These are phyloP conservation scores for Serilophus lunatus DNA, from an alignment of 2,113 vertebrate species.

Conservation along the genomic window DNA sequence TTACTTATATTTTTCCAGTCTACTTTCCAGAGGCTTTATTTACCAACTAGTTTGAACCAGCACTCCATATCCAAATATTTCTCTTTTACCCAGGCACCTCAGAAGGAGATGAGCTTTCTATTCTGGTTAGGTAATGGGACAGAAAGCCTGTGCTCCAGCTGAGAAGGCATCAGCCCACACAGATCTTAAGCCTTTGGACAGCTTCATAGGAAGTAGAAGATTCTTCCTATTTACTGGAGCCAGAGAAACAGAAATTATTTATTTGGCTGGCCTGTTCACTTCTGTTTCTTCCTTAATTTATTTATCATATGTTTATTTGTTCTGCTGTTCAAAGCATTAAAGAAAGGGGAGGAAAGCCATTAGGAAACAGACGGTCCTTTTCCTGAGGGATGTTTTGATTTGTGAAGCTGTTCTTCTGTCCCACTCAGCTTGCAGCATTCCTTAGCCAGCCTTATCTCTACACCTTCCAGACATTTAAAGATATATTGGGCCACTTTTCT, in stretches of 20 bases:
- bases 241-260: conserved; percentile 5
- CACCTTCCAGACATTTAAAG: background rate
- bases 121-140: background rate
- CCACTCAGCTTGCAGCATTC: background rate
- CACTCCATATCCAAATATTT: background rate
- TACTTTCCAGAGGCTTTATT: background rate
- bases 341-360: background rate
- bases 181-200: background rate
- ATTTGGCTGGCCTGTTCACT: background rate
- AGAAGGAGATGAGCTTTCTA: background rate
- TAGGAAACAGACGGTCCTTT: background rate
- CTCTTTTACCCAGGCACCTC: background rate
- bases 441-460: background rate
- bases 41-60: background rate
- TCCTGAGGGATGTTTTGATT: background rate
- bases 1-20: background rate
- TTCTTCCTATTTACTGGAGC: conserved; percentile 5
- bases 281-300: conserved; percentile 41
- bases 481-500: background rate
- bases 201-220: background rate
- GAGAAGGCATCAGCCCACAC: background rate
- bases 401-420: background rate
- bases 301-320: background rate
- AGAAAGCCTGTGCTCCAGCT: background rate
- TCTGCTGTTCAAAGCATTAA: background rate